A percentile compares a stretch with the other conserved stretches of the same genome.
Conservation (phyloP, 1,140 invertebrate genomes). For the Grapholita molesta region DNA sequence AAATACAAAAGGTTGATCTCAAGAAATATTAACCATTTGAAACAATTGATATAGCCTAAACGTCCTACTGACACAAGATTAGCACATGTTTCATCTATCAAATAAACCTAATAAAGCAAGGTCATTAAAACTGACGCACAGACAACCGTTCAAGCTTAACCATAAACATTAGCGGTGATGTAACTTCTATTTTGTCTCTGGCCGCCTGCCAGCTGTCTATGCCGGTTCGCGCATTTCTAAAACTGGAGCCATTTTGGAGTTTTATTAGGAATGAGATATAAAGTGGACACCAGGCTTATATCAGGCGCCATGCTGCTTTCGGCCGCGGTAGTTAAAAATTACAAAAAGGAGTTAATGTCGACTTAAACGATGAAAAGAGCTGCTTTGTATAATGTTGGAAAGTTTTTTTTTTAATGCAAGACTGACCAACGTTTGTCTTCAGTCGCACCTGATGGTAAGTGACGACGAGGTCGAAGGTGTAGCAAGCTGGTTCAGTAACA, state of each 20-base stretch:
- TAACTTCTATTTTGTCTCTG: constrained; percentile 16
- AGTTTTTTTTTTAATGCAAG: too few relatives aligned
- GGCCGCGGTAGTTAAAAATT: background rate
- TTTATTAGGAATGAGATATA: background rate
- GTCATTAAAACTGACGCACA: constrained; percentile 7
- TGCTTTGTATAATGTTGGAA: too few relatives aligned
- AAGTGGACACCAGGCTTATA: background rate
- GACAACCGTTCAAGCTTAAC: constrained; percentile 7
- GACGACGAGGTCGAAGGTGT: too few relatives aligned
- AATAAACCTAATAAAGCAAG: background rate
- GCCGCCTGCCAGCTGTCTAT: constrained; percentile 7
- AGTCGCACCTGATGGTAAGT: too few relatives aligned
- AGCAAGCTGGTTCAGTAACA: too few relatives aligned
- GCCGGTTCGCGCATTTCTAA: constrained; percentile 16
- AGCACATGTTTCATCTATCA: background rate
- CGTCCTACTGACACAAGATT: background rate
- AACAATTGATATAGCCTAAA: too few relatives aligned
- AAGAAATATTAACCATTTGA: too few relatives aligned
- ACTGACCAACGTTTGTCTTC: too few relatives aligned
- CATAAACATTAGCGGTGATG: constrained; percentile 10
- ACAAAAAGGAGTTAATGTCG: background rate
- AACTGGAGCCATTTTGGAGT: constrained; percentile 1
- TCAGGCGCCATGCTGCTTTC: background rate
- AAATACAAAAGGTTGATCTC: too few relatives aligned
- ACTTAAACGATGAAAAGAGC: background rate